Conservation (phyloP, 2,888 invertebrate species). For the Caenorhabditis sulstoni region DNA sequence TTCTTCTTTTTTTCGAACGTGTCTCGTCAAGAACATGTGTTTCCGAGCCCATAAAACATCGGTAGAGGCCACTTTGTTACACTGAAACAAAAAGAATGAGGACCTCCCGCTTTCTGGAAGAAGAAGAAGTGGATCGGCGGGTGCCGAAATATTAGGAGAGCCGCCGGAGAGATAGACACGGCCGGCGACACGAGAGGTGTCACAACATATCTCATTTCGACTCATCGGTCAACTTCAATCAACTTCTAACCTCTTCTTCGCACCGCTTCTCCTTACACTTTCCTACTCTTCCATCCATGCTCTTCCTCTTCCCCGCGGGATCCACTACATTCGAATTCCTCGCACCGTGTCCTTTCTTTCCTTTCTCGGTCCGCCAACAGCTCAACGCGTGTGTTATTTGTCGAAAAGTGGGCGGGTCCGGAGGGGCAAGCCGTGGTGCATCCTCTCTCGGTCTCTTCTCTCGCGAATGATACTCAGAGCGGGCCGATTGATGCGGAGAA, state of each 20-base stretch:
- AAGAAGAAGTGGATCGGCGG: constrained; percentile 9
- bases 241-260: constrained; percentile 59
- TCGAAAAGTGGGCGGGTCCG: constrained; percentile 47
- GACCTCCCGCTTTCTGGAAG: constrained; percentile 47
- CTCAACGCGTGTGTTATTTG: constrained; percentile 46
- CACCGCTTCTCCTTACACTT: constrained; percentile 44
- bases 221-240: constrained; percentile 64
- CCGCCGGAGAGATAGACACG: constrained; percentile 23
- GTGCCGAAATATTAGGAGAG: constrained; percentile 49
- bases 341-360: constrained; percentile 6
- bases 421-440: constrained; percentile 24
- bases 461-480: constrained; percentile 40
- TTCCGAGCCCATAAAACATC: constrained; percentile 54
- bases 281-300: constrained; percentile 35
- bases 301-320: constrained; percentile 5
- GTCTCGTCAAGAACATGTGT: constrained; percentile 59
- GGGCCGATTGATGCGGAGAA: constrained; percentile 48
- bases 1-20: constrained; percentile 44
- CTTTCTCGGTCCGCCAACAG: constrained; percentile 21
- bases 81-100: constrained; percentile 14
- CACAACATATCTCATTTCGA: constrained; percentile 64
- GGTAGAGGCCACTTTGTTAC: constrained; percentile 47
- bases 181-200: constrained; percentile 52
- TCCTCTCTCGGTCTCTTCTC: constrained; percentile 25
- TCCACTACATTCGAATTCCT: too few relatives aligned